Percentiles rank a stretch among this genome's conserved stretches.
These are phyloP conservation scores for Pterophyllum scalare DNA, from an alignment of 2,113 vertebrate species.

Conservation along the genomic window DNA sequence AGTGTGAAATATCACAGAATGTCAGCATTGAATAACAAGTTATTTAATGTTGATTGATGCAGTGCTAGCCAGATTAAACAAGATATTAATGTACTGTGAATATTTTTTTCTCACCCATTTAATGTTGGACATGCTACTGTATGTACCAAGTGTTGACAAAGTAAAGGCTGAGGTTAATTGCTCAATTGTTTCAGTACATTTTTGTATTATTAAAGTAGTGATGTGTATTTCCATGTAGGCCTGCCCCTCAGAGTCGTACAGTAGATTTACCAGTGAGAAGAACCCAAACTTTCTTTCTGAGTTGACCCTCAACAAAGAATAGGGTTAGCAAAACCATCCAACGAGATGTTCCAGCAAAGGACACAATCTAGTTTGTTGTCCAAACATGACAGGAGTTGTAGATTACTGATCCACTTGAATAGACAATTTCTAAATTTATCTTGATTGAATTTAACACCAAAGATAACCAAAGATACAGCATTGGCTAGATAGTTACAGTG, in stretches of 20 bases:
- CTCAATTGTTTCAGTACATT: not conserved
- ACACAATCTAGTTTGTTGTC: not conserved
- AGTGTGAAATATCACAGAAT: not conserved
- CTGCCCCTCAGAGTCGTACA: not conserved
- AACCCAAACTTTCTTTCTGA: not conserved
- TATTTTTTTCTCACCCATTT: not conserved
- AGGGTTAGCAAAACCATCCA: not conserved
- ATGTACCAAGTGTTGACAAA: not conserved
- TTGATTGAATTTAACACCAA: slow-evolving; percentile 4
- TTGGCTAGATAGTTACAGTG: not conserved
- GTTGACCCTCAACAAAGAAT: not conserved
- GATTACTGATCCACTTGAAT: not conserved
- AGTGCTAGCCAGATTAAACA: not conserved
- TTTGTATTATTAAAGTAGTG: not conserved
- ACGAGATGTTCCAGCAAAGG: not conserved
- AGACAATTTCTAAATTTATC: slow-evolving; percentile 1
- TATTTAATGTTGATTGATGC: not conserved
- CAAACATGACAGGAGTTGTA: not conserved
- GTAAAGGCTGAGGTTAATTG: not conserved
- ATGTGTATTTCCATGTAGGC: not conserved
- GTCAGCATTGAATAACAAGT: not conserved
- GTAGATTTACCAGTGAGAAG: not conserved
- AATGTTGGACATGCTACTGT: not conserved
- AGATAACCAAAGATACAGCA: not conserved
- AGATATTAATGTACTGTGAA: not conserved